Evolutionary conservation across 2,888 invertebrate species (phyloP).

Genomic region (Drosophila algonquin): DNA sequence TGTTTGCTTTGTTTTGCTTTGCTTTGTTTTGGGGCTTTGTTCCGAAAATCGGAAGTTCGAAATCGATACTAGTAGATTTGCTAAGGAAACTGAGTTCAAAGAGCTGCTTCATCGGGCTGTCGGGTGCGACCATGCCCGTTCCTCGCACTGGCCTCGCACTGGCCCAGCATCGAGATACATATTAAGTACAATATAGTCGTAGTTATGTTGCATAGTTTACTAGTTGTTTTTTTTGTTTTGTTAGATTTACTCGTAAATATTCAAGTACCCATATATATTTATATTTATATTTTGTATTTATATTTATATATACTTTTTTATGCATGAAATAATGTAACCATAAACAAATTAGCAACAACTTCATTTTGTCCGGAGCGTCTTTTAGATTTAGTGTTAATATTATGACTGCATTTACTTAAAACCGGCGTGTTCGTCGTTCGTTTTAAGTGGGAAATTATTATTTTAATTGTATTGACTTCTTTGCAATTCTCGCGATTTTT

Average conservation of each 20-base stretch:
- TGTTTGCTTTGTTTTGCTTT: slow-evolving; percentile 2
- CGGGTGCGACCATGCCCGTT: slow-evolving; percentile 15
- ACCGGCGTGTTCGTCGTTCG: slow-evolving; percentile 41
- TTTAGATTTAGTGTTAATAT: slow-evolving; percentile 60
- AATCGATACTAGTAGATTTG: slow-evolving; percentile 34
- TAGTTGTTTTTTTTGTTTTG: slow-evolving; percentile 13
- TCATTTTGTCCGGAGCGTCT: slow-evolving; percentile 75
- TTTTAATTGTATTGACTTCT: slow-evolving; percentile 25
- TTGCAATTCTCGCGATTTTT: slow-evolving; percentile 58
- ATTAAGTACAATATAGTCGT: slow-evolving; percentile 43
- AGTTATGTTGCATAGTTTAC: slow-evolving; percentile 20
- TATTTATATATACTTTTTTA: slow-evolving; percentile 54
- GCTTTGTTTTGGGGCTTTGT: slow-evolving; percentile 16
- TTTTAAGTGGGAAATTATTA: slow-evolving; percentile 52
- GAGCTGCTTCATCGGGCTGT: slow-evolving; percentile 57
- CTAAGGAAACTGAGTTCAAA: slow-evolving; percentile 75
- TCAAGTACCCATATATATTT: slow-evolving; percentile 39
- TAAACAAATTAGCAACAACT: slow-evolving; percentile 81
- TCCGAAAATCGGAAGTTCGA: slow-evolving; percentile 7
- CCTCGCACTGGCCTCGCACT: slow-evolving; percentile 57
- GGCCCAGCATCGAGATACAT: slow-evolving; percentile 58
- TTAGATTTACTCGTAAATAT: slow-evolving; percentile 33
- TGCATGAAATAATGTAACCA: slow-evolving; percentile 81
- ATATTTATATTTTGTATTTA: slow-evolving; percentile 49
- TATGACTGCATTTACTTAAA: slow-evolving; percentile 60